phyloP scores from a whole-genome alignment of 1,140 invertebrate species.

The Bombyx mandarina region DNA sequence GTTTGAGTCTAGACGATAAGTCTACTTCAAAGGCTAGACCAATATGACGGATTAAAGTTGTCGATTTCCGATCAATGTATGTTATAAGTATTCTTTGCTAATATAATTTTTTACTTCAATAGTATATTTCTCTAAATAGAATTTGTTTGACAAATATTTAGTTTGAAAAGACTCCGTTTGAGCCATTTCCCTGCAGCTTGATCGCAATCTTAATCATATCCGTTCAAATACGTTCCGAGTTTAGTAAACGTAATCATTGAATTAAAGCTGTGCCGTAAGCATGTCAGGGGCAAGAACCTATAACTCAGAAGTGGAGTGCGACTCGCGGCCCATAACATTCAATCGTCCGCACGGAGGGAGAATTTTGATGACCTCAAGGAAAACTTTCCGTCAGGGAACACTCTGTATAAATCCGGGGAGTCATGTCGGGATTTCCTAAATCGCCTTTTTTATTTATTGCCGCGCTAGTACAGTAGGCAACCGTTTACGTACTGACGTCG shows the following conservation, averaged over 20 bases:
- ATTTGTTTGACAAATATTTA: too few species aligned
- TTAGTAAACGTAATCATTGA: conserved; percentile 21
- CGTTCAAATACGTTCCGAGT: too few species aligned
- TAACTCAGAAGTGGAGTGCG: conserved; percentile 53
- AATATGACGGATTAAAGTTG: too few species aligned
- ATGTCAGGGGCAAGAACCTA: conserved; percentile 36
- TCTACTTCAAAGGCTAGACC: too few species aligned
- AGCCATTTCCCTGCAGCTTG: too few species aligned
- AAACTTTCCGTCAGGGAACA: conserved; percentile 55
- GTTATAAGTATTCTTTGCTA: too few species aligned
- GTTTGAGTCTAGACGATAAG: too few species aligned
- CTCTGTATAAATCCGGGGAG: conserved; percentile 57
- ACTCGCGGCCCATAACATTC: conserved; percentile 60
- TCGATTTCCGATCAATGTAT: too few species aligned
- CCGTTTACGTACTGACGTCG: conserved; percentile 36
- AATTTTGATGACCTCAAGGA: conserved; percentile 62
- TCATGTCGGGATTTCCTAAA: conserved; percentile 62
- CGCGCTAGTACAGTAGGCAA: conserved; percentile 32
- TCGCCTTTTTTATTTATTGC: conserved; percentile 62
- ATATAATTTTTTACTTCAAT: too few species aligned
- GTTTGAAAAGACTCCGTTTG: too few species aligned
- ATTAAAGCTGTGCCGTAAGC: conserved; percentile 38
- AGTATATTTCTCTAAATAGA: too few species aligned
- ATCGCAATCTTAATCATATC: too few species aligned
- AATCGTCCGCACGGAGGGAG: conserved; percentile 59